Evolutionary conservation across 2,113 vertebrate species (phyloP).

Genomic region (Hydropotes inermis): DNA sequence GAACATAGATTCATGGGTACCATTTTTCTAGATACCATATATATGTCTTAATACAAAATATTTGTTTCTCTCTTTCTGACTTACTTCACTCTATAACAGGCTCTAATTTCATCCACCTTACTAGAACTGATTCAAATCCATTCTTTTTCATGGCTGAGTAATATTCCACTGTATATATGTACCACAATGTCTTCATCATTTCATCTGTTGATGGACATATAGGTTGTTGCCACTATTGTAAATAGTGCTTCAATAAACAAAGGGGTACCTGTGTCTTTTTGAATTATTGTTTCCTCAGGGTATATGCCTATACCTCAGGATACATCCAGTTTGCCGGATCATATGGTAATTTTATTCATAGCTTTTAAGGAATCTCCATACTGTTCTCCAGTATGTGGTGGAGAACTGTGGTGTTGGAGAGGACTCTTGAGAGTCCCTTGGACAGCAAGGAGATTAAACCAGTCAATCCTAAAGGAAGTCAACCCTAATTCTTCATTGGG

Average conservation of each 20-base stretch:
- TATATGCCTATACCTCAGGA: neutral
- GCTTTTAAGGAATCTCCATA: neutral
- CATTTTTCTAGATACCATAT: neutral
- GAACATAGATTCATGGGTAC: neutral
- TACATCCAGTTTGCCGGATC: neutral
- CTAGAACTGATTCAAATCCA: too few species aligned
- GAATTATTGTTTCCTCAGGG: neutral
- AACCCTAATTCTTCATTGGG: neutral
- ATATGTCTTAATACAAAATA: neutral
- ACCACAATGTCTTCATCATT: neutral
- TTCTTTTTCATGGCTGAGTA: too few species aligned
- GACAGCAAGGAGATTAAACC: neutral
- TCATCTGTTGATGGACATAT: neutral
- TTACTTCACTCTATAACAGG: neutral
- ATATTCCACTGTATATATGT: neutral
- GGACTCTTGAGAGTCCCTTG: neutral
- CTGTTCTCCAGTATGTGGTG: neutral
- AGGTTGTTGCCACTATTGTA: neutral
- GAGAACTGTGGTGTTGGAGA: neutral
- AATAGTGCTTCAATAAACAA: neutral
- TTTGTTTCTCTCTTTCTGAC: neutral
- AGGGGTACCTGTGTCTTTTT: neutral
- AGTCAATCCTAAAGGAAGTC: neutral
- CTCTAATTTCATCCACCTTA: neutral
- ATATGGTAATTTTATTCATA: neutral